Evolutionary conservation across 1,140 invertebrate genomes (phyloP), one percentile per base, ranked within the genome.

Genomic region (Planococcus citri): DNA sequence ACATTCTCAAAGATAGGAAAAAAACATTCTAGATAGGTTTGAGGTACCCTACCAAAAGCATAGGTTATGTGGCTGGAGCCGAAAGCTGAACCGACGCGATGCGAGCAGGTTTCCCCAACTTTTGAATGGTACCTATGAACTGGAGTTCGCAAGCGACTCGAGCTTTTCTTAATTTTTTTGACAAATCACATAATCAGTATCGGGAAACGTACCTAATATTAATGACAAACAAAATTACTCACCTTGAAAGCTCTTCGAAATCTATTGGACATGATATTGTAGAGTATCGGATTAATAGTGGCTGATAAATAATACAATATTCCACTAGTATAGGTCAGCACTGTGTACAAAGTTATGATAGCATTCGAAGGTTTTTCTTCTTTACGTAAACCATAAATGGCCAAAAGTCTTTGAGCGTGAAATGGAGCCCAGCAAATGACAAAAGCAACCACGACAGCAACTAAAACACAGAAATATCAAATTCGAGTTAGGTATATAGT

Each of bases 341-440:
- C 71, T 27, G 76, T 71, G 70, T 82, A 82, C 24, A 81, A 73
- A 29, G 77, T 25, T 3, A 64, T 10, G 6, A 64, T 17, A 17
- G 22, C 25, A 25, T 20, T 64, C 25, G 60, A 64, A 10, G 60
- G 60, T 51, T 51, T 51, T 9, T 64, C 22, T 25, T 79, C 71
- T 84, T 81, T 27, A 83, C 76, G 57, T 37, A 71, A 68, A 0
- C 85, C 83, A 76, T 91, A 92, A 69, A 90, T 84, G 29, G 88
- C 87, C 71, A 93, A 82, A 20, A 94, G 80, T 20, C 92, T 78
- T 78, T 95, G 92, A 24, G 88, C 85, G 76, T 95, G 92, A 78
- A 94, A 95, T n/a, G 93, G 93, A 1, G 91, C 90, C 92, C 92
- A 95, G 78, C 92, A 95, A 21, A 94, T 81, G 81, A 95, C 94